Conservation (phyloP, 2,113 vertebrate genomes). For the Melanostigma gelatinosum region DNA sequence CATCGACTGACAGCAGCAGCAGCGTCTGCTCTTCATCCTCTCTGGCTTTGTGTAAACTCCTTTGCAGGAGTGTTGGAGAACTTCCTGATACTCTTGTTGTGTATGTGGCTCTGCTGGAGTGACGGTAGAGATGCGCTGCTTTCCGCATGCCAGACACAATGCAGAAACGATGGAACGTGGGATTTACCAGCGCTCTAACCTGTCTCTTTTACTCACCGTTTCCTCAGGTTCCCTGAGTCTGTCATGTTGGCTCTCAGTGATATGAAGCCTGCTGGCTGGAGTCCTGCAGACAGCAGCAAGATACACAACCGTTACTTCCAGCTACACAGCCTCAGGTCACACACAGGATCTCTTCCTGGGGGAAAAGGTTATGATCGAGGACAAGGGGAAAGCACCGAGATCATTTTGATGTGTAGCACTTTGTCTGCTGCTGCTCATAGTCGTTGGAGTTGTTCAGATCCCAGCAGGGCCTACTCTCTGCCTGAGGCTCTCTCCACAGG, state of each 20-base stretch:
- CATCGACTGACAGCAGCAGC: conserved; percentile 2
- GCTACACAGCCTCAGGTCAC: conserved; percentile 4
- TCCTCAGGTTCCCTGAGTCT: conserved; percentile 24
- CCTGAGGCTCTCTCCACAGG: not conserved
- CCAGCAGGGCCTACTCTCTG: not conserved
- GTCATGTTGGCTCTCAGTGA: conserved; percentile 23
- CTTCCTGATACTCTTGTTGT: conserved; percentile 21
- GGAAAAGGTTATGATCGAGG: conserved; percentile 31
- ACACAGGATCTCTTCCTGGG: not conserved
- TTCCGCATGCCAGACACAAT: conserved; percentile 16
- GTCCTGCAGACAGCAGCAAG: conserved; percentile 1
- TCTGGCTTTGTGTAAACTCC: conserved; percentile 10
- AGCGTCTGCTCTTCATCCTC: conserved; percentile 29
- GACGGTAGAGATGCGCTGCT: not conserved
- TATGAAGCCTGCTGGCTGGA: conserved; percentile 10
- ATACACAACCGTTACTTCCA: not conserved
- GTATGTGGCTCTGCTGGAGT: conserved; percentile 11
- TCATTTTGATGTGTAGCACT: conserved; percentile 15
- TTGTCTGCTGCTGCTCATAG: not conserved
- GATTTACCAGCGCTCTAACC: conserved; percentile 27
- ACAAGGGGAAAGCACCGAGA: conserved; percentile 16
- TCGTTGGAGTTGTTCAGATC: not conserved
- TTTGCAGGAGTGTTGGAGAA: conserved; percentile 14
- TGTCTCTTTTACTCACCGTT: conserved; percentile 28
- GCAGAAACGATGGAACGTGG: not conserved